Base-by-base conservation (phyloP, 2,888 invertebrate genomes). In the Cerceris rybyensis region DNA sequence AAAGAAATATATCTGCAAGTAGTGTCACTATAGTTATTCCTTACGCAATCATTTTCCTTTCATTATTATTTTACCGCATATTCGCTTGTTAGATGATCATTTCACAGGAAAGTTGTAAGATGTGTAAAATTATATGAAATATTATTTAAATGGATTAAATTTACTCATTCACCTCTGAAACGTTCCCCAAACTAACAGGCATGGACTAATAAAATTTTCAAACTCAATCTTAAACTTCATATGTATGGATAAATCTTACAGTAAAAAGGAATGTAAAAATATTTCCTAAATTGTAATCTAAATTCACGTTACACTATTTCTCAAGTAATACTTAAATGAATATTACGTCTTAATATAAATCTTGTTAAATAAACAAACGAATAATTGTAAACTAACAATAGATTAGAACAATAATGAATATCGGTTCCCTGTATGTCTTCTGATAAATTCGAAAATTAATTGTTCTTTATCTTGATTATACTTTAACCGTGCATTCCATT, bases 231-330 rank as follows among this genome's bases (percentile, higher is more conserved):
- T 64, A 75, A 14, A 57, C n/a, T 65, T 57, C 57, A 65, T 16
- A 63, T 49, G 67, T 57, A 60, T 17, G 16, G 54, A 70, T 68
- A 81, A 70, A 41, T 70, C 14, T 42, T 70, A 67, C 54, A 52
- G 64, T 73, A 75, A 75, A 81, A 78, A 82, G 82, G 82, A 82
- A 82, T 82, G 82, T 82, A 82, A 82, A 80, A 80, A 80, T 80
- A 69, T 43, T 74, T 61, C 71, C 43, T 54, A 8, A 52, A 28
- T 43, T 8, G 17, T 28, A 74, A 65, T 17, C 58, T 70, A 41
- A 61, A 46, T 49, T 39, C 14, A 41, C 41, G 8, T 59, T 17
- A 67, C 50, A 46, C 11, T 28, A 46, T 41, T 43, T 55, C 16
- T 17, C 13, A 41, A 58, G 11, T 16, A 39, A 54, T 68, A 65